Evolutionary conservation across 2,888 invertebrate genomes (phyloP), one percentile per base, ranked within the genome.

Genomic region (Scaptomyza tumidula): DNA sequence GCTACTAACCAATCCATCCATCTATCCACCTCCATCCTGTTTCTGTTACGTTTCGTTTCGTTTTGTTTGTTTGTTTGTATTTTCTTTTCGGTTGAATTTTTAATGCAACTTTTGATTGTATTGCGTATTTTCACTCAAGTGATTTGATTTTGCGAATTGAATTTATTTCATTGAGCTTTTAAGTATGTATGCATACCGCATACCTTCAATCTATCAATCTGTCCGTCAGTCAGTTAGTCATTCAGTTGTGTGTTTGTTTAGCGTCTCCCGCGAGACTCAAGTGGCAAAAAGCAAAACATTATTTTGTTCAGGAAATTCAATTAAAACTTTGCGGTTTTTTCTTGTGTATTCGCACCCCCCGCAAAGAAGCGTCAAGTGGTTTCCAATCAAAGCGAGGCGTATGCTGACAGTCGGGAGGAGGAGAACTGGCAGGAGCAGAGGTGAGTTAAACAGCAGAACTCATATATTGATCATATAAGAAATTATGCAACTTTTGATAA

Each of bases 251-350:
- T 86, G 77, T 84, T 86, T 86, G 86, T 79, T 83, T 80, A 86
- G 86, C 84, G 81, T 80, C 85, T 70, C 82, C 87, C 87, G 79
- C 87, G 86, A 84, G 86, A 80, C 67, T 84, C 82, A 82, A 84
- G 87, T 86, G 84, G 73, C 85, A 84, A 19, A 19, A 19, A 19
- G 19, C 19, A 19, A 86, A 84, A 87, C 87, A 84, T 84, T 86
- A 85, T 83, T 86, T 86, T 78, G 84, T 85, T 75, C 85, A 82
- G 87, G 72, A 86, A 86, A 86, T 87, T 84, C 85, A 84, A 84
- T 84, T 84, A 84, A 84, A 84, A 84, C 85, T 84, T 84, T 85
- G 87, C 84, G 84, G 84, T 84, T 86, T 86, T 81, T 80, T 77
- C 2, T 19, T 19, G 19, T 19, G 16, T 80, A 68, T 69, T 65